Evolutionary conservation across 2,113 vertebrate genomes (phyloP).

Genomic region (Xiphorhynchus elegans): DNA sequence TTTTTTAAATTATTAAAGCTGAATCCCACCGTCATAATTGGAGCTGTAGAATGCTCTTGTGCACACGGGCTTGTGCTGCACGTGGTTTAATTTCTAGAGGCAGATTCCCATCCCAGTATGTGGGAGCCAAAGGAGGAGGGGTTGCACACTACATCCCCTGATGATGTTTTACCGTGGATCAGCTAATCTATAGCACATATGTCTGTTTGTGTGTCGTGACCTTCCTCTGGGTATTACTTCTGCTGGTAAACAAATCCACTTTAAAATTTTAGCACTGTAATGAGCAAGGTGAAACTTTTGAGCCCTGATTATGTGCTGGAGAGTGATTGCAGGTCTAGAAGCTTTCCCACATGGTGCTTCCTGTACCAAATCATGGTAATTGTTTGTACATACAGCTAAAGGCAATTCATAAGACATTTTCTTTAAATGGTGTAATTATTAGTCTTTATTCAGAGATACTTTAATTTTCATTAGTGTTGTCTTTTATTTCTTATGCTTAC

Average conservation of each 20-base stretch:
- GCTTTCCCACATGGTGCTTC: neutral
- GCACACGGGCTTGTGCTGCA: fast-evolving
- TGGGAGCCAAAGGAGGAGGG: neutral
- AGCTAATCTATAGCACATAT: fast-evolving
- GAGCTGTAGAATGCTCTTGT: neutral
- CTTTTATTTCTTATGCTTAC: neutral
- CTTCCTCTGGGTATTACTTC: neutral
- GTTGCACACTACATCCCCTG: fast-evolving
- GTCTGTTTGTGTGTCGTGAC: neutral
- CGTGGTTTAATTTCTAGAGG: neutral
- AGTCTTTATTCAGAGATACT: neutral
- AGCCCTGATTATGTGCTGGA: neutral
- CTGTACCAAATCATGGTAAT: neutral
- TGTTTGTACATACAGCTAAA: neutral
- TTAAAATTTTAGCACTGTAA: neutral
- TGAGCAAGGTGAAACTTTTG: neutral
- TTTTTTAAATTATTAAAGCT: slow-evolving; percentile 5
- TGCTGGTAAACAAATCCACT: neutral
- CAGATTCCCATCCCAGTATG: fast-evolving
- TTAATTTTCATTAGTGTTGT: neutral
- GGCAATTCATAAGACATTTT: neutral
- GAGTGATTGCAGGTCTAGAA: neutral
- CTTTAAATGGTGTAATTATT: neutral
- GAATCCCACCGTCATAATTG: fast-evolving
- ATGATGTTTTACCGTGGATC: neutral